phyloP scores from a whole-genome alignment of 2,113 vertebrate genomes.

The Amphilophus citrinellus region DNA sequence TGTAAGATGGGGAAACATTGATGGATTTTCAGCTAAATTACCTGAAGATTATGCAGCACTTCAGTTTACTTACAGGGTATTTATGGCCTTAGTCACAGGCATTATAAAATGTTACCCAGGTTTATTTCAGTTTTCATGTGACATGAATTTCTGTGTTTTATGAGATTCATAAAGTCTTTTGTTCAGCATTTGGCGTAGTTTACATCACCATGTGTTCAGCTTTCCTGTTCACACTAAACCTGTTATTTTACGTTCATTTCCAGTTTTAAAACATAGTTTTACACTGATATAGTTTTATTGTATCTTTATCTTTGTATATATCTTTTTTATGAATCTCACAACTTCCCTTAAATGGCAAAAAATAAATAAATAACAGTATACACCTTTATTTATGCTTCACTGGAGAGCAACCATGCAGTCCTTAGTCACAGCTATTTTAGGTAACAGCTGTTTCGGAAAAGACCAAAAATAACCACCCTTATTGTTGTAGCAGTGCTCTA shows the following conservation, averaged over 20 bases:
- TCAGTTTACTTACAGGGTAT: too few species aligned
- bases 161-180: background rate
- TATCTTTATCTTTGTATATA: background rate
- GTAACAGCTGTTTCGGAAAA: background rate
- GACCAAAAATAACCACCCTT: conserved; percentile 10
- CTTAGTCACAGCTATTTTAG: conserved; percentile 25
- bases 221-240: background rate
- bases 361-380: background rate
- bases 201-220: background rate
- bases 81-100: too few species aligned
- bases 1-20: too few species aligned
- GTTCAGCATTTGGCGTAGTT: background rate
- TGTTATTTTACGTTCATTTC: background rate
- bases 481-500: conserved; percentile 10
- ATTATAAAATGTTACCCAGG: background rate
- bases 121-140: background rate
- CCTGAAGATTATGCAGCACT: too few species aligned
- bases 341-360: background rate
- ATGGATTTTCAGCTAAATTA: too few species aligned
- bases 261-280: background rate
- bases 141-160: background rate
- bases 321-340: background rate
- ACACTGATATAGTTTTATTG: background rate
- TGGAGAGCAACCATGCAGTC: background rate
- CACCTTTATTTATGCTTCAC: background rate